phyloP scores from a whole-genome alignment of 1,140 invertebrate species.

The Macrocentrus cingulum region DNA sequence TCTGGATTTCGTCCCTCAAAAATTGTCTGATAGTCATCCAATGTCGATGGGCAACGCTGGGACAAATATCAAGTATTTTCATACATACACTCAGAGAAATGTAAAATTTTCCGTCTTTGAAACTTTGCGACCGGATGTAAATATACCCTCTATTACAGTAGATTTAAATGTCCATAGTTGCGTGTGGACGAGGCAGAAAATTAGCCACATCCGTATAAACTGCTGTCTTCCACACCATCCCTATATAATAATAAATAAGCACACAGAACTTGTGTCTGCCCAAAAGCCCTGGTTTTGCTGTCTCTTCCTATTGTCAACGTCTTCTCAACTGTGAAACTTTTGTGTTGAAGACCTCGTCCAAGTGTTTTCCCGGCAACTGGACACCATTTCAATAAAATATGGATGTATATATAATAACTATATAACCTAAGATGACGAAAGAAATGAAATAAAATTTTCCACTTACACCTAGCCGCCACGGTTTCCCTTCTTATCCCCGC shows the following conservation, averaged over 20 bases:
- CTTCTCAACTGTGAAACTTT: constrained; percentile 53
- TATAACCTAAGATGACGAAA: too few species aligned
- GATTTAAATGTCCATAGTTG: constrained; percentile 44
- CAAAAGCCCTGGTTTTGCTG: neutral
- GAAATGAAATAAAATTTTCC: too few species aligned
- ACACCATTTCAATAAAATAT: too few species aligned
- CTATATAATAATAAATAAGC: too few species aligned
- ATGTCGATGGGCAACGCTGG: neutral
- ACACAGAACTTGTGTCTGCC: too few species aligned
- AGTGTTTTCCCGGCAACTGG: constrained; percentile 45
- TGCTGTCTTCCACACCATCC: constrained; percentile 23
- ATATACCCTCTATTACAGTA: constrained; percentile 41
- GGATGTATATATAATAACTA: too few species aligned
- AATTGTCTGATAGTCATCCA: neutral
- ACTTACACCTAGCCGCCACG: too few species aligned
- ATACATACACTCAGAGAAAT: too few species aligned
- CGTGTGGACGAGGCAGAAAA: constrained; percentile 51
- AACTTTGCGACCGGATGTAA: constrained; percentile 32
- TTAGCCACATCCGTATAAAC: constrained; percentile 54
- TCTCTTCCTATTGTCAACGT: constrained; percentile 45
- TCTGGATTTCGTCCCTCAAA: neutral
- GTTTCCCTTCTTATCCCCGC: too few species aligned
- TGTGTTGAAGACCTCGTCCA: constrained; percentile 42
- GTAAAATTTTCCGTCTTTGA: too few species aligned
- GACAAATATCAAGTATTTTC: too few species aligned